Base-by-base conservation (phyloP, 1,140 invertebrate species). In the Zophobas atratus region DNA sequence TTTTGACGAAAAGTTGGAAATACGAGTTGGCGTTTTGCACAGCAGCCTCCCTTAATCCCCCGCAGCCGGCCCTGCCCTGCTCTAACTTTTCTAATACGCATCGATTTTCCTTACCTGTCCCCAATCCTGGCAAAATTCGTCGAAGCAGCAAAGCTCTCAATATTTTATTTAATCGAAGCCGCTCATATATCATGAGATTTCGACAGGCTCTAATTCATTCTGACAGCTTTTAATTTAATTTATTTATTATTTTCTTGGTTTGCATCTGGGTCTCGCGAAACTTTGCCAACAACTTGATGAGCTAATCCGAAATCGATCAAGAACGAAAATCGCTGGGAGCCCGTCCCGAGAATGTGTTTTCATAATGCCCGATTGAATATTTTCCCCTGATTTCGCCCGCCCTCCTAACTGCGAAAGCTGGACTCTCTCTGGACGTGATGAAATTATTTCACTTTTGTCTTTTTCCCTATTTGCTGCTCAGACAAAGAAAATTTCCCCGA, bases 161-260 rank as follows among this genome's bases (percentile, higher is more conserved):
- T 63, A 63, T 63, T 63, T 63, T 63, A 63, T 63, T 63, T 63
- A 63, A 63, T 63, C 57, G 57, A 41, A 43, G 33, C 38, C 41
- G 39, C 36, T 67, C 60, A 41, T 67, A 67, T 8, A 67, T 67
- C 60, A 67, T 63, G 60, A 41, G 39, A 67, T 67, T 67, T 63
- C 57, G 57, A 63, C 57, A 63, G 57, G 57, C 38, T 38, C 39
- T 67, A 67, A 67, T 67, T 46, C 39, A 67, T 41, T 67, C 60
- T 67, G 60, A 67, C 60, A 34, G 60, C 5, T 67, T 67, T 48
- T 67, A 34, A 67, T 67, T 67, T 48, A 67, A 67, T 67, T 67
- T 67, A 67, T 67, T 67, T 67, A 67, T 67, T 67, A 67, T 67
- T 67, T 67, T 67, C 60, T 67, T 67, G 60, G 60, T 67, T 67